Evolutionary conservation across 2,113 vertebrate genomes (phyloP).

Genomic region (Paradisaea rubra): DNA sequence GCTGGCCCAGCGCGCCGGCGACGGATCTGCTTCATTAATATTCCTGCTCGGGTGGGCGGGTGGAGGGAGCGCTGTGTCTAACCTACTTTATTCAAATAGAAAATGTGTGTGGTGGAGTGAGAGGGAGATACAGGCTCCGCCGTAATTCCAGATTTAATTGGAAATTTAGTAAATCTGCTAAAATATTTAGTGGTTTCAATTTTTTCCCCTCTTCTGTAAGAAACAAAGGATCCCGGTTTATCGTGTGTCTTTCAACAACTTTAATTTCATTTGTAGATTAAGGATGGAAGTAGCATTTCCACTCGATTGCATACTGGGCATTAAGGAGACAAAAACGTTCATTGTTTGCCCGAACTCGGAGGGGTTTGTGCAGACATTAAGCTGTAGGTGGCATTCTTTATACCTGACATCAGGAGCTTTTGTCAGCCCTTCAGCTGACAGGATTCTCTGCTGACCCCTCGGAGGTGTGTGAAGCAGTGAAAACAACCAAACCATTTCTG

Average conservation of each 20-base stretch:
- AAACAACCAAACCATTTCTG: slow-evolving; percentile 44
- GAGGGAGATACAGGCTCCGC: slow-evolving; percentile 48
- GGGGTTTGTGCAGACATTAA: slow-evolving; percentile 63
- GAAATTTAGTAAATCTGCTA: slow-evolving; percentile 84
- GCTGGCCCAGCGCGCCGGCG: not conserved
- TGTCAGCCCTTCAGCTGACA: slow-evolving; percentile 63
- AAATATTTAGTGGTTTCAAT: slow-evolving; percentile 80
- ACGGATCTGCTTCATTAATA: slow-evolving; percentile 9
- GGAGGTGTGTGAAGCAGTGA: slow-evolving; percentile 57
- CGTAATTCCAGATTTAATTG: slow-evolving; percentile 76
- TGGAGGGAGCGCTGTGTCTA: not conserved
- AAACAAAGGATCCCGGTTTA: slow-evolving; percentile 77
- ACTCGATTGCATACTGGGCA: slow-evolving; percentile 76
- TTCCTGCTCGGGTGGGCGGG: not conserved
- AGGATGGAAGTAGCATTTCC: slow-evolving; percentile 82
- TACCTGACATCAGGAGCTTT: slow-evolving; percentile 75
- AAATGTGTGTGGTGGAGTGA: slow-evolving; percentile 35
- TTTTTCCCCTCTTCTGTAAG: slow-evolving; percentile 65
- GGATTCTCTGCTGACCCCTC: slow-evolving; percentile 64
- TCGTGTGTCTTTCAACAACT: slow-evolving; percentile 81
- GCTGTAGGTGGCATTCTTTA: slow-evolving; percentile 79
- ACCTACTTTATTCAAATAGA: slow-evolving; percentile 56
- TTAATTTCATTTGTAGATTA: slow-evolving; percentile 86
- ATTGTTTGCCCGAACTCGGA: slow-evolving; percentile 69
- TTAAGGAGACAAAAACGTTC: slow-evolving; percentile 76